Evolutionary conservation across 2,797 vertebrate species (phyloP).

Genomic region (Crenichthys baileyi): DNA sequence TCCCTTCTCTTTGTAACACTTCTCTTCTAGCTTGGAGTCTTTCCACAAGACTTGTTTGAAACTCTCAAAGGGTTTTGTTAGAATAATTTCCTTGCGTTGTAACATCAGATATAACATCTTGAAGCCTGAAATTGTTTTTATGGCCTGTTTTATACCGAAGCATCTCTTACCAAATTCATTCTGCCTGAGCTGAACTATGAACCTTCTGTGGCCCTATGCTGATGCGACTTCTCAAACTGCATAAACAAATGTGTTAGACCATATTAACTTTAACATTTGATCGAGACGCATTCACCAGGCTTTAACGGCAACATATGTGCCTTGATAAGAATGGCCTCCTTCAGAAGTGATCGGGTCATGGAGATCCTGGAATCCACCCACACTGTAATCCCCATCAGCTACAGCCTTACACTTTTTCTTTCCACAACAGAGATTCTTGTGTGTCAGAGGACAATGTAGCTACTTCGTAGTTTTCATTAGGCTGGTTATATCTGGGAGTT

Average conservation of each 20-base stretch:
- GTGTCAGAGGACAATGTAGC: slow-evolving; percentile 70
- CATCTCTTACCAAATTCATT: slow-evolving; percentile 54
- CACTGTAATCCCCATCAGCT: slow-evolving; percentile 50
- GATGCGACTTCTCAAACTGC: slow-evolving; percentile 28
- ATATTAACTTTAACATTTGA: slow-evolving; percentile 4
- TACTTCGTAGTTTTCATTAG: slow-evolving; percentile 66
- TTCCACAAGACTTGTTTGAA: slow-evolving; percentile 60
- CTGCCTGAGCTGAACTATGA: slow-evolving; percentile 60
- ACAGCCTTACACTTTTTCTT: slow-evolving; percentile 31
- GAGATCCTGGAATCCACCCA: slow-evolving; percentile 62
- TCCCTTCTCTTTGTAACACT: slow-evolving; percentile 24
- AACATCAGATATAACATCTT: slow-evolving; percentile 68
- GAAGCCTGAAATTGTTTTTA: slow-evolving; percentile 46
- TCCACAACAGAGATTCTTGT: slow-evolving; percentile 42
- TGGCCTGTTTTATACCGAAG: slow-evolving; percentile 49
- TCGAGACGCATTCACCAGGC: slow-evolving; percentile 14
- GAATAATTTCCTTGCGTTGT: slow-evolving; percentile 66
- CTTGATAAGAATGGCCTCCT: slow-evolving; percentile 63
- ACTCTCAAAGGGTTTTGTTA: slow-evolving; percentile 68
- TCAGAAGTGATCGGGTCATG: slow-evolving; percentile 67
- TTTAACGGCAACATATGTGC: slow-evolving; percentile 37
- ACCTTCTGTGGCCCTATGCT: slow-evolving; percentile 45
- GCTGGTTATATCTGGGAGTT: slow-evolving; percentile 66
- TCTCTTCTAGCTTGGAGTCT: slow-evolving; percentile 55
- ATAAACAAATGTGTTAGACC: slow-evolving; percentile 39